Base-by-base conservation (phyloP, 1,140 invertebrate species). In the Marisa cornuarietis region DNA sequence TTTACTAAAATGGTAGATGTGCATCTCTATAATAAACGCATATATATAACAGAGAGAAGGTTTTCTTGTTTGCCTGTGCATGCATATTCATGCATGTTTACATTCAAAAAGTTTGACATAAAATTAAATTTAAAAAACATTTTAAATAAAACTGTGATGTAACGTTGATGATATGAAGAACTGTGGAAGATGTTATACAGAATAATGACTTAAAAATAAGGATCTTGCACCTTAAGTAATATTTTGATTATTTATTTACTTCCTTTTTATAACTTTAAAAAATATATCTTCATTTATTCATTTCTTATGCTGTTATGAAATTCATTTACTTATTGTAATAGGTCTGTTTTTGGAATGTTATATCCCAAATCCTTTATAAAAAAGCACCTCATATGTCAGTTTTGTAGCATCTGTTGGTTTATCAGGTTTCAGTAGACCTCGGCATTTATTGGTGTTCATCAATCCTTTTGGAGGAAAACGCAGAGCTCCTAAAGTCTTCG, bases 401-500 rank as follows among this genome's bases (percentile, higher is more conserved):
- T 20, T 31, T 11, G 51, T 69, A 10, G 11, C 71, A 52, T 52
- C n/a, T 61, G 51, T 26, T 76, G 7, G 68, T 75, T 58, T 83
- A 78, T 65, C 79, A 89, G 88, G 81, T 73, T 84, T 81, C 20
- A 79, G 82, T 11, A 75, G 95, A 61, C 95, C 95, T 22, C 93
- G 93, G 78, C 93, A 93, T 69, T 90, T 97, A 20, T 88, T 97
- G 58, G 90, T 97, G 3, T 96, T 97, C 90, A 93, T 97, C 2
- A 97, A 97, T 92, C 96, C 96, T 0, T 95, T 93, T 89, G 96
- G 96, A 10, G 96, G 96, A 0, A 95, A 95, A 82, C 94, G 93
- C 85, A 93, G 93, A 82, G 96, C 94, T 0, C 86, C 93, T 10
- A 92, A 94, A 80, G 95, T 96, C 51, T 96, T 94, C 91, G 94